These are phyloP conservation scores for Mesoclemmys tuberculata DNA, from an alignment of 2,113 vertebrate genomes.

Conservation along the genomic window DNA sequence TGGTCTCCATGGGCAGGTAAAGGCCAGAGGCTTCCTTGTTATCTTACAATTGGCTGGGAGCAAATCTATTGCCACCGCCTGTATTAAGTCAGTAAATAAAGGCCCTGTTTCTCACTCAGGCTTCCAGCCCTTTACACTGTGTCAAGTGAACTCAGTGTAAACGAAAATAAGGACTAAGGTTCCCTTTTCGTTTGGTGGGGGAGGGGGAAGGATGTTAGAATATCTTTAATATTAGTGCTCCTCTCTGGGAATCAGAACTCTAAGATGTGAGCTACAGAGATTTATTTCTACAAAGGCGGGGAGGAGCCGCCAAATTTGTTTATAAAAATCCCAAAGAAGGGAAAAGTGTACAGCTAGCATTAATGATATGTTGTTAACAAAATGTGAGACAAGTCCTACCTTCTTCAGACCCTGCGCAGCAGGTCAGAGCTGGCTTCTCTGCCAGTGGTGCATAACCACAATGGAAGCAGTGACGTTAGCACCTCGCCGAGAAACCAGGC, in stretches of 20 bases:
- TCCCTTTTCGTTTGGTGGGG: fast-evolving
- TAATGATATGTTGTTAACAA: not conserved
- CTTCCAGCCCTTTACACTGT: fast-evolving
- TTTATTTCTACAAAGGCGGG: not conserved
- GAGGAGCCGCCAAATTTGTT: not conserved
- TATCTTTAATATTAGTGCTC: fast-evolving
- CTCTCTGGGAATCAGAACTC: not conserved
- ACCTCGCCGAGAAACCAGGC: not conserved
- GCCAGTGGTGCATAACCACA: not conserved
- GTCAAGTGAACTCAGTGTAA: fast-evolving
- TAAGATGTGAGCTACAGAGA: fast-evolving
- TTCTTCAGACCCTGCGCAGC: not conserved
- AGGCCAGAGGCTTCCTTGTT: fast-evolving
- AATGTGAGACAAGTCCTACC: not conserved
- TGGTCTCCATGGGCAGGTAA: constrained; percentile 98
- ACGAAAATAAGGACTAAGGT: fast-evolving
- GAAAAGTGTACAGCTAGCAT: not conserved
- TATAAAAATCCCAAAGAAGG: not conserved
- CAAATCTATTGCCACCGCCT: fast-evolving
- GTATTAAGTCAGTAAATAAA: not conserved
- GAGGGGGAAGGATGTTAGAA: not conserved
- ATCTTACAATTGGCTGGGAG: fast-evolving
- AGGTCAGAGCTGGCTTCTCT: not conserved
- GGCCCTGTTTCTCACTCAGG: fast-evolving
- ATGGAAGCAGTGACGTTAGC: not conserved